These are phyloP conservation scores for Artibeus lituratus DNA, from an alignment of 2,797 vertebrate genomes.

Conservation along the genomic window DNA sequence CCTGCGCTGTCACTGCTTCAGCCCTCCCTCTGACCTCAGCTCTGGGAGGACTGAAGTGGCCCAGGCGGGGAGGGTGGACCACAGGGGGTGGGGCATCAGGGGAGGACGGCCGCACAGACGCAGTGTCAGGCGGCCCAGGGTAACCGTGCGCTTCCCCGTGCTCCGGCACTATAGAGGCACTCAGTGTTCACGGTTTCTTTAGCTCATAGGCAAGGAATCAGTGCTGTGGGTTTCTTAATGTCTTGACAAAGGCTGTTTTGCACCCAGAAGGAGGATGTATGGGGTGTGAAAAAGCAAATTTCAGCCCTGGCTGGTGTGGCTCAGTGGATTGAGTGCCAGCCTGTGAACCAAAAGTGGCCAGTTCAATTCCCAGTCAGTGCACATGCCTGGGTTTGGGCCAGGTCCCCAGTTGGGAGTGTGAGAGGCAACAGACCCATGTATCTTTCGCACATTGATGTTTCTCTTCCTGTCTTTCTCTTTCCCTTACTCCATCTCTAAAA, in stretches of 20 bases:
- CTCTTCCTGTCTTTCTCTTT: too few species aligned
- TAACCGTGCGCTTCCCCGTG: rapidly evolving
- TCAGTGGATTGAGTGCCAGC: too few species aligned
- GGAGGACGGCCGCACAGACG: neutral
- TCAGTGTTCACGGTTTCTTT: neutral
- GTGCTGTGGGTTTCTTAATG: too few species aligned
- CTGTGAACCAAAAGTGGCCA: too few species aligned
- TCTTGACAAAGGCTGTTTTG: conserved; percentile 20
- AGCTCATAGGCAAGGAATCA: neutral
- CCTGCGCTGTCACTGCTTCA: neutral
- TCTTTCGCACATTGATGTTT: too few species aligned
- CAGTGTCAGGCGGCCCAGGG: rapidly evolving
- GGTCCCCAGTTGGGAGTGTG: too few species aligned
- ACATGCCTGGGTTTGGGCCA: too few species aligned
- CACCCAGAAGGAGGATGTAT: neutral
- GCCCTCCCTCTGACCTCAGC: conserved; percentile 4
- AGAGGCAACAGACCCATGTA: too few species aligned
- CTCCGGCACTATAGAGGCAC: neutral
- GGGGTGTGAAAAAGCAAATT: conserved; percentile 37
- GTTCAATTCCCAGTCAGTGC: too few species aligned
- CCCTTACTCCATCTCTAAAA: too few species aligned
- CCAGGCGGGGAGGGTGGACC: neutral
- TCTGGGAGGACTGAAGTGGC: neutral
- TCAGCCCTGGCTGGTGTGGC: neutral
- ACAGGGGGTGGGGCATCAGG: neutral